Evolutionary conservation across 2,797 vertebrate genomes (phyloP), one percentile per base, ranked within the genome.

Genomic region (Sciurus vulgaris): DNA sequence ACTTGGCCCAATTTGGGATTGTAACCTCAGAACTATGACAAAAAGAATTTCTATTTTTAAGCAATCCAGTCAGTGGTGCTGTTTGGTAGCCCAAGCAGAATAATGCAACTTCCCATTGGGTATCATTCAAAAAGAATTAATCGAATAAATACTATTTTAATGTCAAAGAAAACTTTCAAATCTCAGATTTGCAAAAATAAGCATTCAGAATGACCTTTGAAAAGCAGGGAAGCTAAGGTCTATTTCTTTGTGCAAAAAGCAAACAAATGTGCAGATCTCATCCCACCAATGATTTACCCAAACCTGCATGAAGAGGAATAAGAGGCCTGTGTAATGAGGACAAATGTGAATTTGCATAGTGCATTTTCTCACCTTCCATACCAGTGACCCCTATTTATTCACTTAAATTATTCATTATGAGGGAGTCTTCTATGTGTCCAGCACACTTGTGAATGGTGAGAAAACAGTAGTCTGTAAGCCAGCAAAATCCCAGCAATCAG

Each of bases 121-220:
- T 30, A 65, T 38, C 44, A 70, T 28, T 54, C 54, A 91, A 87
- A 70, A 12, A 73, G 5, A 91, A 79, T 20, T 77, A 30, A 61
- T 38, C 77, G 30, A 82, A 72, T 51, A 76, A 83, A 28, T 44
- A n/a, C 30, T 69, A 61, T 93, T 95, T 86, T 51, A 77, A 67
- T 78, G 33, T 65, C 20, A 92, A 89, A 70, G 18, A 84, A 79
- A 38, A 33, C 17, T 70, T 51, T 72, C 28, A 41, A 47, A 65
- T n/a, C 38, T 65, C n/a, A 81, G 33, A 76, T 5, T 70, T 20
- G 56, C 33, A 82, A 65, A 74, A 54, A 69, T 61, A 88, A 70
- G 11, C 59, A 70, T 59, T 79, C 4, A 73, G 9, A 35, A 63
- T 14, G 11, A 3, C 11, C 8, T 76, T 28, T 56, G 30, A 51